Evolutionary conservation across 2,888 invertebrate species (phyloP).

Genomic region (Stenodera caucasica): DNA sequence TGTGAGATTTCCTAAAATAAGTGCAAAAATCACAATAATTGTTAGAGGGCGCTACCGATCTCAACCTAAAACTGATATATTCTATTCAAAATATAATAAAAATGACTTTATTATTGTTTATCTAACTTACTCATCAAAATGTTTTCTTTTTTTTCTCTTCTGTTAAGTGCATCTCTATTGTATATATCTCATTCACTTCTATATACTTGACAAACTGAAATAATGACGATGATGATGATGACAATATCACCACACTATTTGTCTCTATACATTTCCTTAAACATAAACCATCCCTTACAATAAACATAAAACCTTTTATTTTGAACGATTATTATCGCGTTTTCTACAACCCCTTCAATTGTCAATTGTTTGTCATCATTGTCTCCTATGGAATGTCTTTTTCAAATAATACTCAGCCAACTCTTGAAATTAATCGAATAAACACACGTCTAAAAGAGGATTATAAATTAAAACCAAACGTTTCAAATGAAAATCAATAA

Average conservation of each 20-base stretch:
- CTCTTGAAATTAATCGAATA: not conserved
- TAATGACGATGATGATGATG: slow-evolving; percentile 23
- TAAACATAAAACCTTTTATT: slow-evolving; percentile 41
- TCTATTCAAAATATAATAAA: slow-evolving; percentile 32
- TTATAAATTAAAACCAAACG: too few relatives aligned
- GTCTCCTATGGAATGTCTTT: slow-evolving; percentile 20
- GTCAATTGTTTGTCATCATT: slow-evolving; percentile 34
- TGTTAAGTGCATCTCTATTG: slow-evolving; percentile 38
- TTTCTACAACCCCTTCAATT: slow-evolving; percentile 39
- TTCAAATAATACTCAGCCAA: not conserved
- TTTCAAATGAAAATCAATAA: too few relatives aligned
- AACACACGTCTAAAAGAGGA: not conserved
- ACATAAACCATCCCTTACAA: too few relatives aligned
- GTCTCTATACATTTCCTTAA: slow-evolving; percentile 30
- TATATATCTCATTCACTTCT: slow-evolving; percentile 32
- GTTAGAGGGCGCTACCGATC: too few relatives aligned
- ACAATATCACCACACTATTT: slow-evolving; percentile 22
- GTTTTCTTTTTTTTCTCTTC: slow-evolving; percentile 41
- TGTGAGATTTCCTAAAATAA: too few relatives aligned
- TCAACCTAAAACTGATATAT: too few relatives aligned
- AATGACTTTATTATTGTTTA: slow-evolving; percentile 40
- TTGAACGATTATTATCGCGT: slow-evolving; percentile 40
- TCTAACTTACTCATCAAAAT: slow-evolving; percentile 42
- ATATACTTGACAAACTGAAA: slow-evolving; percentile 28
- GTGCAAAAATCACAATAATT: too few relatives aligned